Percentiles rank a stretch among this genome's conserved stretches.
Evolutionary conservation across 2,888 invertebrate species (phyloP).

Genomic region (Abscondita cerata): DNA sequence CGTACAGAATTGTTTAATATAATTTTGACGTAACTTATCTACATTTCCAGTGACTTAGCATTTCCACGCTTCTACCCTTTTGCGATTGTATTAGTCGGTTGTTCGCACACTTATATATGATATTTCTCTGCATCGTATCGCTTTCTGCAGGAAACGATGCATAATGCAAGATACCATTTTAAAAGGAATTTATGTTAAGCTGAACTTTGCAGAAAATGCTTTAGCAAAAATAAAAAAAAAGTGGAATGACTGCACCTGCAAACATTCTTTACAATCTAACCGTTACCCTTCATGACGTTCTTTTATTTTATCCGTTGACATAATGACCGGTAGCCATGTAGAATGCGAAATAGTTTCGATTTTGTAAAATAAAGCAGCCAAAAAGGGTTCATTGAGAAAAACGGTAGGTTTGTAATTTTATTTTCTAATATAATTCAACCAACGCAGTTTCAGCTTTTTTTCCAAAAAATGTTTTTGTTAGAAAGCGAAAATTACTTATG

Average conservation of each 20-base stretch:
- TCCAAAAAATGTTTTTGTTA: no score
- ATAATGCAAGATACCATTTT: constrained; percentile 31
- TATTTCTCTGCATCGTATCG: constrained; percentile 29
- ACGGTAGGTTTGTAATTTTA: no score
- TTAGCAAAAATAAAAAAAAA: constrained; percentile 6
- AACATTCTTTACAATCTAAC: neutral
- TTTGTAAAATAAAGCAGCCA: no score
- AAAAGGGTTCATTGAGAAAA: no score
- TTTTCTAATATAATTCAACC: no score
- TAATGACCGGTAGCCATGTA: no score
- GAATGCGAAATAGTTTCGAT: no score
- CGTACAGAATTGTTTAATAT: neutral
- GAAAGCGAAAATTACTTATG: neutral
- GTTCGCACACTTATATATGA: constrained; percentile 28
- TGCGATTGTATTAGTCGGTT: constrained; percentile 26
- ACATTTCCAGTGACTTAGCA: constrained; percentile 26
- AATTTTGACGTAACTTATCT: constrained; percentile 22
- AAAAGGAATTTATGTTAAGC: constrained; percentile 23
- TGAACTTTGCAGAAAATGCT: constrained; percentile 15
- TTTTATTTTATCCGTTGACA: no score
- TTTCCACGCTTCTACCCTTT: constrained; percentile 26
- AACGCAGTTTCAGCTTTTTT: no score
- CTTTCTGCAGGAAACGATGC: constrained; percentile 28
- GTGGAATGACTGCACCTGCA: constrained; percentile 18
- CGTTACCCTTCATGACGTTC: neutral